phyloP scores from a whole-genome alignment of 2,113 vertebrate species.

The Saguinus imperator region DNA sequence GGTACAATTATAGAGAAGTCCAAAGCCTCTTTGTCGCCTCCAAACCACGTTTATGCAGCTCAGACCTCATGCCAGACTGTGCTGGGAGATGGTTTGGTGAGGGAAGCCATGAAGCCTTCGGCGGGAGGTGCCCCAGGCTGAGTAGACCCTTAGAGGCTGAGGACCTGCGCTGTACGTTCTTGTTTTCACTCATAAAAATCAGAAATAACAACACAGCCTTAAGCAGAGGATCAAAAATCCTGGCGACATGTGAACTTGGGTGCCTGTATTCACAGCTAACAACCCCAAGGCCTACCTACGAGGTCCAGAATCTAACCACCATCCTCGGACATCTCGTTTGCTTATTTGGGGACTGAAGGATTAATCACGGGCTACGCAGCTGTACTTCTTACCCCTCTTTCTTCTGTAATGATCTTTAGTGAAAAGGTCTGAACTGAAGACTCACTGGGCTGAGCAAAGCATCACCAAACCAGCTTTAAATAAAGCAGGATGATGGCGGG shows the following conservation, averaged over 20 bases:
- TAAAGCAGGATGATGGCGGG: fast-evolving
- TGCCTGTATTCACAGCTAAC: not conserved
- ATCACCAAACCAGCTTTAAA: not conserved
- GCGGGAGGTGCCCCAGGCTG: not conserved
- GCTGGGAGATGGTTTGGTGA: not conserved
- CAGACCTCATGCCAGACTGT: not conserved
- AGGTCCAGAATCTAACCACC: not conserved
- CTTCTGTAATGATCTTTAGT: not conserved
- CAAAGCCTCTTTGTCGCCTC: not conserved
- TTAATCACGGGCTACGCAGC: fast-evolving
- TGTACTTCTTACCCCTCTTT: not conserved
- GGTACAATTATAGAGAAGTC: constrained; percentile 13
- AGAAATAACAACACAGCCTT: not conserved
- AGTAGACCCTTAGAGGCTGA: not conserved
- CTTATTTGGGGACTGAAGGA: not conserved
- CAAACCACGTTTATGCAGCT: not conserved
- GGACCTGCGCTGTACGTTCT: not conserved
- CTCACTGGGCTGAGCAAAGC: not conserved
- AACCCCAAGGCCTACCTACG: not conserved
- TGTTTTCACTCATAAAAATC: not conserved
- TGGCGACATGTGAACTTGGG: too few species aligned
- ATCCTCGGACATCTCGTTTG: not conserved
- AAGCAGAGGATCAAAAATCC: not conserved
- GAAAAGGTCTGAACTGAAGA: not conserved
- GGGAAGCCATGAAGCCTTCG: not conserved